Conservation (phyloP, 2,113 vertebrate species). For the Peromyscus polionotus region DNA sequence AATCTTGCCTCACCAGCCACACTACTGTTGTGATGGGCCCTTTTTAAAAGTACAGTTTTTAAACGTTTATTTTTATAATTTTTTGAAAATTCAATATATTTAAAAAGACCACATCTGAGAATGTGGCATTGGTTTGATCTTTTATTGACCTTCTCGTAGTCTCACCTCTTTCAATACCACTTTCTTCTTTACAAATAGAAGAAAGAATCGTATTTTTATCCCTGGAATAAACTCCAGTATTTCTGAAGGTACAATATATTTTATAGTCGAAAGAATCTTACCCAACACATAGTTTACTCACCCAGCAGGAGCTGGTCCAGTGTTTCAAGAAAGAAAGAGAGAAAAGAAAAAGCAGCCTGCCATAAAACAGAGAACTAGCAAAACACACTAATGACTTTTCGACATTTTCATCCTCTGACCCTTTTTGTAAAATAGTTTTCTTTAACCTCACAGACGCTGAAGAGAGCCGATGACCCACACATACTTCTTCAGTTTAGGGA, state of each 20-base stretch:
- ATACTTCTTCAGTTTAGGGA: not conserved
- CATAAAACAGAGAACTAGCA: slow-evolving; percentile 57
- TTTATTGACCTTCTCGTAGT: not conserved
- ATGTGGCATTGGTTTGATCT: not conserved
- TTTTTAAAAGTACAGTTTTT: not conserved
- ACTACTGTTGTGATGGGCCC: not conserved
- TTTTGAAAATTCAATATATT: not conserved
- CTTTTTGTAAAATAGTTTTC: slow-evolving; percentile 47
- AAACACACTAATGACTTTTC: slow-evolving; percentile 19
- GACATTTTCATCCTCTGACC: slow-evolving; percentile 52
- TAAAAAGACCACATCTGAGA: not conserved
- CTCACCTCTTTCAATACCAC: slow-evolving; percentile 29
- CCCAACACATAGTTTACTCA: slow-evolving; percentile 54
- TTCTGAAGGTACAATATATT: slow-evolving; percentile 64
- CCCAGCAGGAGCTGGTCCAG: slow-evolving; percentile 46
- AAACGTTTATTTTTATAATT: not conserved
- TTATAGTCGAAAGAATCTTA: slow-evolving; percentile 39
- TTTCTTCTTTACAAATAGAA: slow-evolving; percentile 56
- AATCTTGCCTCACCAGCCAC: not conserved
- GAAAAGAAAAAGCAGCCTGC: slow-evolving; percentile 38
- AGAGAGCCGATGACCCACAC: not conserved
- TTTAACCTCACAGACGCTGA: slow-evolving; percentile 37
- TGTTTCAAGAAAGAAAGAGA: not conserved
- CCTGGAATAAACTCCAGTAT: slow-evolving; percentile 48
- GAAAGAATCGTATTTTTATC: slow-evolving; percentile 55